Evolutionary conservation across 1,140 invertebrate genomes (phyloP).

Genomic region (Nasonia vitripennis): DNA sequence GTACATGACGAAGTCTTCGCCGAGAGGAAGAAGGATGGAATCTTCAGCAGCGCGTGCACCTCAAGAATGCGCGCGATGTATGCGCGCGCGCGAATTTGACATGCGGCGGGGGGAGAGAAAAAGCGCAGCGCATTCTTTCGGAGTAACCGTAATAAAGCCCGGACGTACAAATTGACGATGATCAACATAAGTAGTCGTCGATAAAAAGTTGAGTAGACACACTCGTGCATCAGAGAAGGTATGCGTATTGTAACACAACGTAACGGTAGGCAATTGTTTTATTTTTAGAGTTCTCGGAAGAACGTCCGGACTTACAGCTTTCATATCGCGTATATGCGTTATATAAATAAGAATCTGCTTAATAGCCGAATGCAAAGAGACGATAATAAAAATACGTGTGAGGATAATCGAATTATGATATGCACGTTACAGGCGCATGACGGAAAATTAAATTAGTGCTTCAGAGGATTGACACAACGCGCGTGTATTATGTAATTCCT

Average conservation of each 20-base stretch:
- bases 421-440: background rate
- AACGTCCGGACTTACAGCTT: no score
- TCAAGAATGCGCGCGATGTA: background rate
- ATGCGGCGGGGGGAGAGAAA: background rate
- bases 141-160: background rate
- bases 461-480: background rate
- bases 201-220: background rate
- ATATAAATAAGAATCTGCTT: no score
- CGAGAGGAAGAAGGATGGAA: background rate
- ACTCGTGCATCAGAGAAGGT: no score
- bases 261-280: background rate
- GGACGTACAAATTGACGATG: background rate
- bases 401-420: background rate
- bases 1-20: background rate
- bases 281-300: background rate
- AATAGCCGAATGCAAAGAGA: no score
- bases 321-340: no score
- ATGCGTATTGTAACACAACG: background rate
- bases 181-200: background rate
- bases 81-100: background rate
- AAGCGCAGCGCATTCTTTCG: background rate
- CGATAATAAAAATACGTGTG: background rate
- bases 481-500: background rate
- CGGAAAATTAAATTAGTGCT: slow-evolving; percentile 1
- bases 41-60: background rate